Percentiles rank a stretch among this genome's conserved stretches.
Evolutionary conservation across 2,888 invertebrate species (phyloP).

Genomic region (Diaperis boleti): DNA sequence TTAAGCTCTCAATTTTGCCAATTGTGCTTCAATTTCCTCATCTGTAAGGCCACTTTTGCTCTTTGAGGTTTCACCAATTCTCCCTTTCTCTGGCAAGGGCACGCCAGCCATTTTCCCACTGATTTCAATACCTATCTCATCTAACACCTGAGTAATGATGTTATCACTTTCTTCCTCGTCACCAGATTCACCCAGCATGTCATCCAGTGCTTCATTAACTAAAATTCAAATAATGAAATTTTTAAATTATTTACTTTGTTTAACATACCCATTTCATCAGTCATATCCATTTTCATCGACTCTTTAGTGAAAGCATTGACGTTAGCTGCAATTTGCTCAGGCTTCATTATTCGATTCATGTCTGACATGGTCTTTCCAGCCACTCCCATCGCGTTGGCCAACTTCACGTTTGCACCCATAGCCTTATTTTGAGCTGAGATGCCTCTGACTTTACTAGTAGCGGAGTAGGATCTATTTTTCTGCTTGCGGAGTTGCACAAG

Average conservation of each 20-base stretch:
- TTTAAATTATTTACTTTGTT: not conserved
- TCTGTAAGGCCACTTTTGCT: constrained; percentile 68
- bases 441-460: constrained; percentile 82
- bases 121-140: constrained; percentile 96
- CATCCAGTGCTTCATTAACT: constrained; percentile 93
- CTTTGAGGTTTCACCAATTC: constrained; percentile 70
- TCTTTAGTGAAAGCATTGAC: constrained; percentile 88
- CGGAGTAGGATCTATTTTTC: constrained; percentile 84
- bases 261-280: constrained; percentile 91
- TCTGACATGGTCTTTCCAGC: constrained; percentile 90
- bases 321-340: constrained; percentile 84
- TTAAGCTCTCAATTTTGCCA: constrained; percentile 69
- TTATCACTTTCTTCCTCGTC: constrained; percentile 92
- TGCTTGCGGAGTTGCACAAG: constrained; percentile 89
- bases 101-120: constrained; percentile 84
- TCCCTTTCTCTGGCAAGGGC: constrained; percentile 73
- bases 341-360: constrained; percentile 90
- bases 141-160: constrained; percentile 91
- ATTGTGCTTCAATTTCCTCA: constrained; percentile 79
- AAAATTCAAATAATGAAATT: constrained; percentile 67
- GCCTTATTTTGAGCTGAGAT: constrained; percentile 89
- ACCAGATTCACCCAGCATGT: constrained; percentile 88
- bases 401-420: constrained; percentile 89
- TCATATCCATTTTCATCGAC: constrained; percentile 92
- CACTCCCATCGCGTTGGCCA: constrained; percentile 89